Evolutionary conservation across 2,113 vertebrate genomes (phyloP), one percentile per base, ranked within the genome.

Genomic region (Carassius gibelio): DNA sequence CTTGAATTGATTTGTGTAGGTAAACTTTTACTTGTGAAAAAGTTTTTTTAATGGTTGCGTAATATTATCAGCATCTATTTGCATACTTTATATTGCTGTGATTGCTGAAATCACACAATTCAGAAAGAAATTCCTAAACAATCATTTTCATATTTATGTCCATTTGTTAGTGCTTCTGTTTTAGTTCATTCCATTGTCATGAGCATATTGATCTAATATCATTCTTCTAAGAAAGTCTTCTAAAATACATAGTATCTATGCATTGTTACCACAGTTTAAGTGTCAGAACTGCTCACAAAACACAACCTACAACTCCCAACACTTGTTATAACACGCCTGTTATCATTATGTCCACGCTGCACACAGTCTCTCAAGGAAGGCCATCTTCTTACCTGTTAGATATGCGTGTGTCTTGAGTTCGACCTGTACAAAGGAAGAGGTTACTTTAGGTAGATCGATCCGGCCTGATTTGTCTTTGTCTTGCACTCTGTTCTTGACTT

Each of bases 381-480:
- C 5, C 30, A 34, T 34, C 34, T 34, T 72, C 87, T 88, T 88
- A 88, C 81, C 84, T 72, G 87, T 45, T 11, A 50, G 82, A 75
- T 59, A 0, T 14, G 88, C 42, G 50, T 52, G 72, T 23, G 42
- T 84, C 81, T 91, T 85, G 84, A 82, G 57, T 87, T 91, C 91
- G 87, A 89, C 87, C 86, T 89, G 92, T 90, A 90, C 91, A 91
- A 88, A 76, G 91, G 88, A 91, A 92, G 91, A 91, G 93, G 92
- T 95, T 92, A 93, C 91, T 91, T 90, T 90, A 81, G 88, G 91
- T 89, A 90, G 91, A 91, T 88, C 88, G 92, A 93, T 94, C 94
- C 94, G 94, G 93, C 94, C 95, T 93, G 94, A 93, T 96, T 94
- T 94, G 30, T 96, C 96, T 96, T 96, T 95, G 95, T 97, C 94